These are phyloP conservation scores for Megalonaias nervosa DNA, from an alignment of 1,140 invertebrate genomes.

Conservation along the genomic window DNA sequence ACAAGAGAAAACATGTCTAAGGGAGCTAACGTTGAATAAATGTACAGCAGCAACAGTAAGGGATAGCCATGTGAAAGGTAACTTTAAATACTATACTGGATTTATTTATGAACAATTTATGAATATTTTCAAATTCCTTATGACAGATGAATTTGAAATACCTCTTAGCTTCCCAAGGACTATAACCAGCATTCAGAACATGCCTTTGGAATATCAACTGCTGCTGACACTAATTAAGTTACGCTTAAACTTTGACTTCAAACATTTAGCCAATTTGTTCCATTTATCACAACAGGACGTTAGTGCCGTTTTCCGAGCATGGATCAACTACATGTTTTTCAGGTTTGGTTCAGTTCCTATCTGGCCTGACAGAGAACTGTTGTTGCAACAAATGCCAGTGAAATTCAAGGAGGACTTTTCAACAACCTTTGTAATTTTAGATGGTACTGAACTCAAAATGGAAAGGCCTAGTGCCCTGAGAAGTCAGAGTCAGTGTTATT, in stretches of 20 bases:
- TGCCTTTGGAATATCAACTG: conserved; percentile 12
- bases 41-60: no score
- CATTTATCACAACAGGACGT: conserved; percentile 16
- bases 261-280: conserved; percentile 18
- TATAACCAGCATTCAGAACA: background rate
- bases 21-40: no score
- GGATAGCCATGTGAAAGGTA: background rate
- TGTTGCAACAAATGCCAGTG: conserved; percentile 28
- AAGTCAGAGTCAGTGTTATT: conserved; percentile 38
- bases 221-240: no score
- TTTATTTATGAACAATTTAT: conserved; percentile 14
- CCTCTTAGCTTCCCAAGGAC: conserved; percentile 1
- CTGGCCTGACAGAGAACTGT: conserved; percentile 26
- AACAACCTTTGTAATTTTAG: conserved; percentile 29
- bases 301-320: conserved; percentile 22
- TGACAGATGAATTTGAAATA: background rate
- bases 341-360: conserved; percentile 31
- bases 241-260: conserved; percentile 12
- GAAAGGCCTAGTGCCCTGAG: conserved; percentile 11
- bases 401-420: no score
- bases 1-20: no score
- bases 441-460: conserved; percentile 41
- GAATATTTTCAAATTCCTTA: conserved; percentile 13
- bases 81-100: conserved; percentile 31
- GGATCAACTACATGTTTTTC: conserved; percentile 36